Conservation (phyloP, 2,797 vertebrate species). For the Anguilla anguilla region DNA sequence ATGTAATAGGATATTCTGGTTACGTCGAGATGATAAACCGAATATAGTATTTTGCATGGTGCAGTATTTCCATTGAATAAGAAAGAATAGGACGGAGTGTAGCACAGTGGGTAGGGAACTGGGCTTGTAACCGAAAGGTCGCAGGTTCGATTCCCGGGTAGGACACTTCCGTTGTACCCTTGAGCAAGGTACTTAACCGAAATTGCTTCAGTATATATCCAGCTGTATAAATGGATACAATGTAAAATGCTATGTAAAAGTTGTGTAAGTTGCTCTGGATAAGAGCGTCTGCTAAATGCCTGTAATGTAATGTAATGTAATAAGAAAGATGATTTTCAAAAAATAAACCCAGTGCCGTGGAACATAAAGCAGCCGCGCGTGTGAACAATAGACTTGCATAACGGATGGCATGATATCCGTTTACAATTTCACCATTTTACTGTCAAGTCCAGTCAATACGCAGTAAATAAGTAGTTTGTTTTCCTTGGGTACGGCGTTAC, state of each 20-base stretch:
- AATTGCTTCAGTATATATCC: too few species aligned
- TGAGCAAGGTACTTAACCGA: too few species aligned
- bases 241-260: too few species aligned
- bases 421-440: slow-evolving; percentile 56
- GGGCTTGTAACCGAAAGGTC: too few species aligned
- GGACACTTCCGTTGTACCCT: too few species aligned
- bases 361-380: slow-evolving; percentile 47
- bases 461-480: slow-evolving; percentile 53
- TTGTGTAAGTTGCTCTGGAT: too few species aligned
- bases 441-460: slow-evolving; percentile 53
- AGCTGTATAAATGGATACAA: too few species aligned
- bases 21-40: slow-evolving; percentile 41
- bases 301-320: too few species aligned
- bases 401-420: slow-evolving; percentile 44
- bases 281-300: too few species aligned
- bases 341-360: slow-evolving; percentile 50
- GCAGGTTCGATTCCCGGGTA: too few species aligned
- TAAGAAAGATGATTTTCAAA: slow-evolving; percentile 55
- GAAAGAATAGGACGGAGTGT: too few species aligned
- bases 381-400: slow-evolving; percentile 33
- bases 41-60: slow-evolving; percentile 33
- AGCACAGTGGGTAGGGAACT: too few species aligned
- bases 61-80: slow-evolving; percentile 54
- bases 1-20: slow-evolving; percentile 15
- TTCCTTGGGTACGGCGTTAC: slow-evolving; percentile 54